Percentiles rank a stretch among this genome's conserved stretches.
phyloP scores from a whole-genome alignment of 2,797 vertebrate genomes.

The Cuniculus paca region DNA sequence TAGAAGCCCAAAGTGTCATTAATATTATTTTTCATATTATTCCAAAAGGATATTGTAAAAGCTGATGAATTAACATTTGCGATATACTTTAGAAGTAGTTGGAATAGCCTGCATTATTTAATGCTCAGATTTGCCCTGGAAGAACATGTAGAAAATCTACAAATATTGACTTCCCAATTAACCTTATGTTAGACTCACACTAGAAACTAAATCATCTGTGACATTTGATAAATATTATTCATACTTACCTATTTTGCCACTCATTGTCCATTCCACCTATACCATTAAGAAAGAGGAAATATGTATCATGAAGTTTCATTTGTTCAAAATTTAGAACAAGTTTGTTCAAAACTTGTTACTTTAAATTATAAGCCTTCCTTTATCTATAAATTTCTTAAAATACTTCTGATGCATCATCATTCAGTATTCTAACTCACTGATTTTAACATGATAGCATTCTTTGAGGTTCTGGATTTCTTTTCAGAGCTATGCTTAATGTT shows the following conservation, averaged over 20 bases:
- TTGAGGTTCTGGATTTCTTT: slow-evolving; percentile 43
- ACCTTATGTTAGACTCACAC: neutral
- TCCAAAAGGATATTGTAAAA: slow-evolving; percentile 55
- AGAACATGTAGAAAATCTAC: slow-evolving; percentile 46
- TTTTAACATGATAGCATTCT: slow-evolving; percentile 37
- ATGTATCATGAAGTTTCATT: neutral
- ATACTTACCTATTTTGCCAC: neutral
- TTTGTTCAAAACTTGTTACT: neutral
- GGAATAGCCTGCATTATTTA: slow-evolving; percentile 35
- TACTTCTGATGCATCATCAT: slow-evolving; percentile 39
- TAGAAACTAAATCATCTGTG: neutral
- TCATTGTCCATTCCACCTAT: neutral
- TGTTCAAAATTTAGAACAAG: slow-evolving; percentile 33
- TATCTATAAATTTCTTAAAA: slow-evolving; percentile 57
- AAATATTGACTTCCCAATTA: slow-evolving; percentile 22
- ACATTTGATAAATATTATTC: neutral
- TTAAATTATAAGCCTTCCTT: neutral
- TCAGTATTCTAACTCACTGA: slow-evolving; percentile 49
- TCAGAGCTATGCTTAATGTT: slow-evolving; percentile 68
- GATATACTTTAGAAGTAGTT: slow-evolving; percentile 56
- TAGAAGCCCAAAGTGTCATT: slow-evolving; percentile 55
- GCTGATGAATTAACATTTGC: slow-evolving; percentile 64
- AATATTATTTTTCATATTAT: slow-evolving; percentile 75
- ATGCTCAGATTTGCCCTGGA: neutral
- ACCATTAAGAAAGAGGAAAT: slow-evolving; percentile 48